Evolutionary conservation across 2,888 invertebrate genomes (phyloP).

Genomic region (Folsomia manolachei): DNA sequence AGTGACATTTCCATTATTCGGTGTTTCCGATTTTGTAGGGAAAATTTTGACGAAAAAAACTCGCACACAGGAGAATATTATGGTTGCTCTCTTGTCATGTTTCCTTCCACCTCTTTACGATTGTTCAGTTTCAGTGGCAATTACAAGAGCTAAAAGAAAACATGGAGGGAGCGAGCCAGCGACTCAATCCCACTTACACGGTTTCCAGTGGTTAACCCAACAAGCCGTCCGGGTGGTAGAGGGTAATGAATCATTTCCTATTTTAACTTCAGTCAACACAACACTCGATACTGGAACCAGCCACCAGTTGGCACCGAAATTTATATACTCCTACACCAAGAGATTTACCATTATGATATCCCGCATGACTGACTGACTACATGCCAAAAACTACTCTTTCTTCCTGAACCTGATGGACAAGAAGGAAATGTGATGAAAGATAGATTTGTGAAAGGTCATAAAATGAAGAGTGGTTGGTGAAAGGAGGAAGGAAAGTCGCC

Average conservation of each 20-base stretch:
- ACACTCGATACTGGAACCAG: background rate
- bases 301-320: constrained; percentile 2
- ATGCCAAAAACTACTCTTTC: background rate
- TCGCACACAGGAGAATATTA: too few species aligned
- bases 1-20: background rate
- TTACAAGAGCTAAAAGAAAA: constrained; percentile 5
- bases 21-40: background rate
- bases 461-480: too few species aligned
- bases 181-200: constrained; percentile 2
- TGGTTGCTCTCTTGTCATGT: background rate
- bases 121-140: background rate
- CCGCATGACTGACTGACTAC: background rate
- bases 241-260: constrained; percentile 4
- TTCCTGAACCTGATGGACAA: background rate
- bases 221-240: background rate
- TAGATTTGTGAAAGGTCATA: background rate
- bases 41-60: background rate
- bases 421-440: background rate
- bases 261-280: background rate
- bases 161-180: background rate
- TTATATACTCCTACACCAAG: too few species aligned
- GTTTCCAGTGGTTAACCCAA: constrained; percentile 3
- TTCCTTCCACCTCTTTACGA: background rate
- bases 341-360: too few species aligned
- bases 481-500: too few species aligned